These are phyloP conservation scores for Caretta caretta DNA, from an alignment of 2,113 vertebrate genomes.

Conservation along the genomic window DNA sequence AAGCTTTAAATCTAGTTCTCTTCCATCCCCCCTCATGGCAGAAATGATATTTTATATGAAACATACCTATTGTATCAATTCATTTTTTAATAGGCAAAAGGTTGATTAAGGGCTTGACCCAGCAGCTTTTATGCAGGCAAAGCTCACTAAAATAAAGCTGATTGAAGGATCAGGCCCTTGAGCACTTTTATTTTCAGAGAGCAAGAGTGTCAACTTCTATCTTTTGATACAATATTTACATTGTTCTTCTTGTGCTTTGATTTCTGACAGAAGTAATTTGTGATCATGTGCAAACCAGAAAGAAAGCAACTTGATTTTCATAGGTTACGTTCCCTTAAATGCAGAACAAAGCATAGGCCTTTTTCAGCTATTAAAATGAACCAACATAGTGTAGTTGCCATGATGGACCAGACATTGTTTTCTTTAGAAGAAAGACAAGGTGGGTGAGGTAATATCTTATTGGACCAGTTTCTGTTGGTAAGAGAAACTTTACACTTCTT, in stretches of 20 bases:
- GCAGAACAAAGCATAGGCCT: background rate
- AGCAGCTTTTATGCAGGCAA: rapidly evolving
- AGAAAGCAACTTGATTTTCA: background rate
- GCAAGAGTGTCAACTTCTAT: background rate
- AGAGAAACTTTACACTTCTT: background rate
- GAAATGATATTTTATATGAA: background rate
- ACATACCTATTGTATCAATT: background rate
- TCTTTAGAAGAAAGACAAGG: background rate
- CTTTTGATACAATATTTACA: background rate
- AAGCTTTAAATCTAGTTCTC: background rate
- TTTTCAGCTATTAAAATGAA: background rate
- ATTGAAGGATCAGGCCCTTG: background rate
- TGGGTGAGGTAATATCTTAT: background rate
- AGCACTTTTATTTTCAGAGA: background rate
- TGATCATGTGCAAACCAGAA: background rate
- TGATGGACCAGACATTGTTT: background rate
- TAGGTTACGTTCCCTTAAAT: background rate
- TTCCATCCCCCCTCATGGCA: background rate
- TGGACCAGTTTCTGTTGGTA: background rate
- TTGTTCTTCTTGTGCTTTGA: background rate
- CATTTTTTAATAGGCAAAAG: background rate
- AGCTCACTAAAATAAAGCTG: background rate
- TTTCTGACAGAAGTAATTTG: rapidly evolving
- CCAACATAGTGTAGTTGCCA: background rate
- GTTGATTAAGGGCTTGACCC: background rate